Evolutionary conservation across 1,140 invertebrate genomes (phyloP), one percentile per base, ranked within the genome.

Genomic region (Cyrtorhinus lividipennis): DNA sequence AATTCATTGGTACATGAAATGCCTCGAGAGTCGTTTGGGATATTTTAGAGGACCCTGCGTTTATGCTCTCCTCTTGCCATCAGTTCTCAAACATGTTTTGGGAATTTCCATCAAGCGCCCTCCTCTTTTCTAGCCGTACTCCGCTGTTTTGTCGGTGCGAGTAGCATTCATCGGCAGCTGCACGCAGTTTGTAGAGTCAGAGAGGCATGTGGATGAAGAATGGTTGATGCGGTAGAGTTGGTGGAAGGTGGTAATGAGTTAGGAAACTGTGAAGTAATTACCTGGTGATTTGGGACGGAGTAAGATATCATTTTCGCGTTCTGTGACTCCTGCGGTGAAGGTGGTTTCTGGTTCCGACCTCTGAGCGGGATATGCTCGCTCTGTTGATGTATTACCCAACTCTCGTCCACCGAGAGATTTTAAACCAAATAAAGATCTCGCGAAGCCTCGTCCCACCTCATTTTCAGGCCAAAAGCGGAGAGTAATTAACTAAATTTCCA

Each of bases 401-500:
- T 53, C 38, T 44, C 38, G 38, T n/a, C n/a, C 8, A 44, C 18
- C 48, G 48, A 20, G 12, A 53, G 48, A 3, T 53, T 20, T 22
- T 15, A 8, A 53, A 12, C 48, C 48, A 10, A 53, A 53, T 53
- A 53, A 53, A 53, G 48, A 53, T 20, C 48, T 53, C 48, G 8
- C 48, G 10, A 20, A 5, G 8, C 30, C 30, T 38, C 30, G n/a
- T n/a, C 30, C 30, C 30, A 15, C 30, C 30, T 5, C 15, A 5
- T 38, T 15, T 38, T n/a, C n/a, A n/a, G n/a, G n/a, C n/a, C 30
- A 15, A 5, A 38, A 5, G 5, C 30, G 48, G 18, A 20, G 48
- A 15, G 20, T 53, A 53, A 53, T 53, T 53, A 53, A 53, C 48
- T 53, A 20, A 53, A 53, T 53, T 53, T 53, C 48, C 48, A 20